phyloP scores from a whole-genome alignment of 2,113 vertebrate species.

The Ardeotis arabs region DNA sequence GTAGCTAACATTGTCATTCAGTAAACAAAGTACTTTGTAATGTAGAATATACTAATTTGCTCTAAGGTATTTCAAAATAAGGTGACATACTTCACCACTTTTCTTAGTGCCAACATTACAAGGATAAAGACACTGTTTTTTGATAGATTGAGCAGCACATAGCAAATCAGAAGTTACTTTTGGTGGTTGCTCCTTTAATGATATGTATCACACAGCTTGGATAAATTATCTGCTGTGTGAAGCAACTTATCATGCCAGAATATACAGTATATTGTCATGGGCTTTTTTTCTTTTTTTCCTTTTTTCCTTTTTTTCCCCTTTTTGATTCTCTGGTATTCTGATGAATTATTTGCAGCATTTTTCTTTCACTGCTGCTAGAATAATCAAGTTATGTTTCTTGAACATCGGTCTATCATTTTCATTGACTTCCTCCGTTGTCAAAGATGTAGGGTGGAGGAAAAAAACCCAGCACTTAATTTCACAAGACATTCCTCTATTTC shows the following conservation, averaged over 20 bases:
- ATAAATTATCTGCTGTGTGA: slow-evolving; percentile 68
- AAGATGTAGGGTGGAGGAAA: not conserved
- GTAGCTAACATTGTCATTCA: slow-evolving; percentile 2
- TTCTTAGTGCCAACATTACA: slow-evolving; percentile 15
- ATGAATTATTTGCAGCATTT: slow-evolving; percentile 74
- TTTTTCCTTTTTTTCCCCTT: not conserved
- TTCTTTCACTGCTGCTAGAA: slow-evolving; percentile 59
- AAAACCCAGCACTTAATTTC: slow-evolving; percentile 58
- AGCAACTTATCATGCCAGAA: slow-evolving; percentile 65
- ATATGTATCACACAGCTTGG: slow-evolving; percentile 64
- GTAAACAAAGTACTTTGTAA: slow-evolving; percentile 67
- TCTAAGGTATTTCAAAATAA: slow-evolving; percentile 50
- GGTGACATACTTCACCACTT: slow-evolving; percentile 41
- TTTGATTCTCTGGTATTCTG: slow-evolving; percentile 63
- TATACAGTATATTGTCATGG: slow-evolving; percentile 71
- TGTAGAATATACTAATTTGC: slow-evolving; percentile 44
- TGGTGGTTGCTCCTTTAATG: slow-evolving; percentile 70
- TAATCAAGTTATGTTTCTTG: slow-evolving; percentile 69
- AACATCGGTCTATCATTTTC: slow-evolving; percentile 67
- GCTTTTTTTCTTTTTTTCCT: slow-evolving; percentile 29
- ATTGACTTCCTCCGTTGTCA: slow-evolving; percentile 45
- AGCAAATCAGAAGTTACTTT: slow-evolving; percentile 72
- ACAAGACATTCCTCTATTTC: slow-evolving; percentile 48
- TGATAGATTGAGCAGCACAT: slow-evolving; percentile 58
- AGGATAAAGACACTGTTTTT: slow-evolving; percentile 7